Base-by-base conservation (phyloP, 2,888 invertebrate species). In the Amphipoea oculea region DNA sequence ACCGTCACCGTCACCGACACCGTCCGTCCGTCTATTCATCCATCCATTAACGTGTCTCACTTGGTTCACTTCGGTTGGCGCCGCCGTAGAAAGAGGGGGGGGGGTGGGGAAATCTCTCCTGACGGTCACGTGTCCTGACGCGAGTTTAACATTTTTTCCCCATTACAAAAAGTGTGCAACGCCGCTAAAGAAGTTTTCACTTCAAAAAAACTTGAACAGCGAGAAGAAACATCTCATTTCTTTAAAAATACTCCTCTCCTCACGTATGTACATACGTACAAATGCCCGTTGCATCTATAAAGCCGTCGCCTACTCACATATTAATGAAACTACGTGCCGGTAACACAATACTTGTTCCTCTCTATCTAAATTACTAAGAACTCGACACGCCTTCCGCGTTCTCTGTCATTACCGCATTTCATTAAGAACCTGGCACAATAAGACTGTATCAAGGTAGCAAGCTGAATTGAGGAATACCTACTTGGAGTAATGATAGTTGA, bases 341-440 rank as follows among this genome's bases (percentile, higher is more conserved):
- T 66, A 78, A 76, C 82, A 73, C 23, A 84, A 76, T 78, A 69
- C 74, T 54, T 1, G 48, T 0, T 60, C 54, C 69, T 29, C 51
- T 72, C 73, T 75, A 70, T 82, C 66, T 84, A 76, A 84, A 84
- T 82, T 73, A 84, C 82, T 70, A 48, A 65, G 76, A 70, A 84
- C 69, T 71, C 51, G 73, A 82, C 72, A 78, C 79, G 63, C 51
- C 85, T 63, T 76, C 51, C 65, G 42, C 57, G n/a, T 57, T 73
- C 67, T 73, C 85, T 76, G 82, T 79, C 85, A 85, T 85, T 82
- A 84, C 70, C 62, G 42, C 73, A 78, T 82, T 76, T 78, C 82
- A 84, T 82, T 84, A 84, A 62, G 57, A 75, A 42, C 20, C 51
- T 66, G 71, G 42, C 69, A 76, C 57, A 74, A 54, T 62, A 70